phyloP scores from a whole-genome alignment of 2,113 vertebrate species.

The Muntiacus reevesi region DNA sequence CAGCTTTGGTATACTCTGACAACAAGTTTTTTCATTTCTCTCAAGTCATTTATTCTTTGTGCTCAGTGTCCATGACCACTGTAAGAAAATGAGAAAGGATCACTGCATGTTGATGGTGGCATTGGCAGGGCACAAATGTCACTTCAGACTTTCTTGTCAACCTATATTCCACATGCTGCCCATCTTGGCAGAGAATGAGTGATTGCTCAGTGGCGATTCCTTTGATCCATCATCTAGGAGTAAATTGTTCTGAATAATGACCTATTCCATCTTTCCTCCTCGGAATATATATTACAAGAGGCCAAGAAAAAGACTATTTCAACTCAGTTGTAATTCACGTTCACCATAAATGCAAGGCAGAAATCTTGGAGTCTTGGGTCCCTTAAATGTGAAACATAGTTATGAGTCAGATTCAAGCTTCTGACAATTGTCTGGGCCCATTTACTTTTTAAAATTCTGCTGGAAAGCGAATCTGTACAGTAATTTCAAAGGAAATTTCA shows the following conservation, averaged over 20 bases:
- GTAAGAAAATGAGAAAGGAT: slow-evolving; percentile 54
- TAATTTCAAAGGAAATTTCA: not conserved
- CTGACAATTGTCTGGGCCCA: not conserved
- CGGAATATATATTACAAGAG: slow-evolving; percentile 52
- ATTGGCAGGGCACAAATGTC: slow-evolving; percentile 51
- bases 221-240: slow-evolving; percentile 38
- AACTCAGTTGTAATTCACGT: slow-evolving; percentile 52
- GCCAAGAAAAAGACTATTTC: slow-evolving; percentile 51
- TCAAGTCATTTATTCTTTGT: slow-evolving; percentile 35
- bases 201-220: slow-evolving; percentile 22
- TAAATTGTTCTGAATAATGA: slow-evolving; percentile 67
- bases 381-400: not conserved
- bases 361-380: not conserved
- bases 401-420: not conserved
- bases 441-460: not conserved
- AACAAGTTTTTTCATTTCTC: slow-evolving; percentile 27
- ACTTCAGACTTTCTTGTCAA: slow-evolving; percentile 64
- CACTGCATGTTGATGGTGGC: slow-evolving; percentile 21
- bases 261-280: slow-evolving; percentile 31
- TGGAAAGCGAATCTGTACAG: not conserved
- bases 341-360: slow-evolving; percentile 27
- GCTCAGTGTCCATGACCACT: slow-evolving; percentile 64
- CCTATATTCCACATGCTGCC: slow-evolving; percentile 52
- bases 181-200: slow-evolving; percentile 38
- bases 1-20: not conserved